Percentiles rank a stretch among this genome's conserved stretches.
Conservation (phyloP, 2,888 invertebrate species). For the Tachina grossa region DNA sequence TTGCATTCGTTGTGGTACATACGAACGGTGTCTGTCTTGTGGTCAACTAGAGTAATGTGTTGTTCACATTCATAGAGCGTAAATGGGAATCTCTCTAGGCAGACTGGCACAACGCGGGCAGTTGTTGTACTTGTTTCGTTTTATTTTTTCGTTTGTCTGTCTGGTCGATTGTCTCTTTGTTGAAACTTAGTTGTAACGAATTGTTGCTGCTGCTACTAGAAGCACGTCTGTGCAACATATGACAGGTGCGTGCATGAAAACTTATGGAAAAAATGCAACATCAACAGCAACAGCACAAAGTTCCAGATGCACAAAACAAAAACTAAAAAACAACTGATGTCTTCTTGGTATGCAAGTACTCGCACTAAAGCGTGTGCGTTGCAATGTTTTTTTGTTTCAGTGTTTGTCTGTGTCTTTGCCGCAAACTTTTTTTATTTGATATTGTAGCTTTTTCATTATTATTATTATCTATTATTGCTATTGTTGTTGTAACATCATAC, state of each 20-base stretch:
- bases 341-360: conserved; percentile 39
- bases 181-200: conserved; percentile 20
- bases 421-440: conserved; percentile 50
- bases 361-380: conserved; percentile 47
- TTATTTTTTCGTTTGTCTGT: neutral
- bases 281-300: conserved; percentile 28
- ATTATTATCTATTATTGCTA: conserved; percentile 49
- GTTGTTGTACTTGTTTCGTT: conserved; percentile 2
- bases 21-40: conserved; percentile 48
- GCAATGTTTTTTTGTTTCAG: conserved; percentile 10
- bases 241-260: conserved; percentile 70
- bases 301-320: conserved; percentile 24
- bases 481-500: conserved; percentile 64
- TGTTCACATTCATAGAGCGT: conserved; percentile 60
- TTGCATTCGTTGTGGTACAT: conserved; percentile 29
- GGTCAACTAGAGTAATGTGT: conserved; percentile 65
- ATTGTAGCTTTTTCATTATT: conserved; percentile 34
- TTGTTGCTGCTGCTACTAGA: conserved; percentile 49
- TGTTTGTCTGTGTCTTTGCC: conserved; percentile 51
- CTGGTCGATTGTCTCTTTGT: conserved; percentile 31
- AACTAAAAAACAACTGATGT: conserved; percentile 23
- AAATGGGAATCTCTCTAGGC: conserved; percentile 56
- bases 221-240: conserved; percentile 62
- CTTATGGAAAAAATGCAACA: conserved; percentile 58
- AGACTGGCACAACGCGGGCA: conserved; percentile 35